phyloP scores from a whole-genome alignment of 2,797 vertebrate species.

The Molothrus aeneus region DNA sequence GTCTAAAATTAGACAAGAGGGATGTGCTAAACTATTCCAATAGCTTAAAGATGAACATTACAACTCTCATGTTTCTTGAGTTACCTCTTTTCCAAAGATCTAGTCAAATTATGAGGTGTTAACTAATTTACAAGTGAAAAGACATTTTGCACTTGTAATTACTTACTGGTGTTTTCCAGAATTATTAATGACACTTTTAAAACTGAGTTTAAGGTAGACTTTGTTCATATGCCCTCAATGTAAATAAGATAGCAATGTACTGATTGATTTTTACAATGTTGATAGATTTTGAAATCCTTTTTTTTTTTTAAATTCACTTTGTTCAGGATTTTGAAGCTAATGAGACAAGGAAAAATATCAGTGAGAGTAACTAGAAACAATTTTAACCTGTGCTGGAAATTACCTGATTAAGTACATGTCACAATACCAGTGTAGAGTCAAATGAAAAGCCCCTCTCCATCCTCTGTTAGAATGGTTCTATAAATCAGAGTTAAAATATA shows the following conservation, averaged over 20 bases:
- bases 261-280: background rate
- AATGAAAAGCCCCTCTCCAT: background rate
- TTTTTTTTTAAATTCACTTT: background rate
- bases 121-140: conserved; percentile 8
- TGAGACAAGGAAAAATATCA: background rate
- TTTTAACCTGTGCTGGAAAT: background rate
- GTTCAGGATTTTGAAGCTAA: background rate
- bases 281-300: background rate
- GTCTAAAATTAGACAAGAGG: background rate
- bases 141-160: background rate
- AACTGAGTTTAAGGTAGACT: background rate
- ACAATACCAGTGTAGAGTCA: background rate
- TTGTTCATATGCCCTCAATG: background rate
- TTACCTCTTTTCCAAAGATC: background rate
- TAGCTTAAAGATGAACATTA: background rate
- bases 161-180: background rate
- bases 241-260: background rate
- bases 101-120: background rate
- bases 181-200: background rate
- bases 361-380: background rate
- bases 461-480: background rate
- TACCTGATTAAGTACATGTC: background rate
- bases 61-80: background rate
- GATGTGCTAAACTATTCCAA: background rate
- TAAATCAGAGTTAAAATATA: background rate